Base-by-base conservation (phyloP, 1,140 invertebrate species). In the Drosophila lacteicornis region DNA sequence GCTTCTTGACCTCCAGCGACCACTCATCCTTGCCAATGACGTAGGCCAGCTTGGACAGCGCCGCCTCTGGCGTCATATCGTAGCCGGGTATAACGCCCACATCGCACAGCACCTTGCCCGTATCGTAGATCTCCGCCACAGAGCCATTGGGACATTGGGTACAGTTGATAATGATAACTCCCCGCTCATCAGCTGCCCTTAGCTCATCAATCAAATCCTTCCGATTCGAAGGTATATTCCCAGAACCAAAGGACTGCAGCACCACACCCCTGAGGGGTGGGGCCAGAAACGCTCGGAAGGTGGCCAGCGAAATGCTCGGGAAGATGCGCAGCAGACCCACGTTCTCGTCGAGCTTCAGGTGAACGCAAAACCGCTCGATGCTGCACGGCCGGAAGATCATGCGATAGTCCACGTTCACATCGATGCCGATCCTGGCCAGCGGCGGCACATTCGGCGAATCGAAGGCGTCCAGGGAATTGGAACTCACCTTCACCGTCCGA, bases 11-110 rank as follows among this genome's bases (percentile, higher is more conserved):
- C 38, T 96, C 93, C 7, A 95, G 92, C 58, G 95, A 94, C 94
- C 97, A 97, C 40, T 97, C 95, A 4, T 94, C 93, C 91, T 98
- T 98, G 0, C 97, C 96, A 5, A 99, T 93, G 0, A 99, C 97
- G 82, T 99, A 99, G 2, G 95, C 95, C 0, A 99, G 93, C 93
- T 99, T 99, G 2, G 97, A 96, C 0, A 99, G 93, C 1, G 98
- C 98, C 1, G 98, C 98, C 93, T 99, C 98, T 0, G 96, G 96
- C 0, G 98, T 99, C 97, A 99, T 99, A 92, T 99, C 98, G 62
- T 94, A 96, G 0, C 99, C 98, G 1, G 97, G 95, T 51, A 98
- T 95, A 5, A 99, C 96, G 8, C 98, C 98, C 47, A 94, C 93
- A 49, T 94, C 93, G 30, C 92, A 80, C 9, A 95, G 85, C 7